Conservation (phyloP, 23 tunicate genomes). For the Pegea sp. region DNA sequence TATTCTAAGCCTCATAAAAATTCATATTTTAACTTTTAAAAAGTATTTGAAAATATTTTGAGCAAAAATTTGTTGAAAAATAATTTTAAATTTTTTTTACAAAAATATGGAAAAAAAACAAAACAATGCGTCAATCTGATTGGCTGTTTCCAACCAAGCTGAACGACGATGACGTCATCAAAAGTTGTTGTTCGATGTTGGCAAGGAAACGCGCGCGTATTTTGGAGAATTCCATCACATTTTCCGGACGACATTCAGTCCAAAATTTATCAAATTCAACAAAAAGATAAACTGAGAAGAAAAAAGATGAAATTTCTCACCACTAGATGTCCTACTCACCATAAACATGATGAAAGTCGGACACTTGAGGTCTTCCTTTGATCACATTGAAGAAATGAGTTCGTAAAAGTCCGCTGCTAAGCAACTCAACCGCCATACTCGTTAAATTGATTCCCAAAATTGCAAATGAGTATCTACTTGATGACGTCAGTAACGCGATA, state of each 20-base stretch:
- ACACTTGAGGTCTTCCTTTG: conserved; percentile 16
- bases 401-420: conserved; percentile 40
- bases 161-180: no score
- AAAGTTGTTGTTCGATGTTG: no score
- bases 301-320: background rate
- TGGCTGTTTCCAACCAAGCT: no score
- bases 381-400: conserved; percentile 49
- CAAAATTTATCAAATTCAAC: conserved; percentile 68
- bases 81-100: no score
- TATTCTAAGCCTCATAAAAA: no score
- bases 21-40: no score
- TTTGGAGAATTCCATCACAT: conserved; percentile 73
- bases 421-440: conserved; percentile 37
- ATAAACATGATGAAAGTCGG: conserved; percentile 36
- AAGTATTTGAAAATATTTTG: no score
- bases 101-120: no score
- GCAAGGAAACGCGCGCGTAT: no score
- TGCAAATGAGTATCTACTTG: conserved; percentile 53
- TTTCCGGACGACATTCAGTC: conserved; percentile 84
- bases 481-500: background rate
- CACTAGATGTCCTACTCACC: conserved; percentile 8
- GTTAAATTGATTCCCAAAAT: conserved; percentile 78
- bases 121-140: no score
- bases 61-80: no score
- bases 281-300: conserved; percentile 28